phyloP scores from a whole-genome alignment of 2,888 invertebrate genomes.

The Nephrotoma appendiculata region DNA sequence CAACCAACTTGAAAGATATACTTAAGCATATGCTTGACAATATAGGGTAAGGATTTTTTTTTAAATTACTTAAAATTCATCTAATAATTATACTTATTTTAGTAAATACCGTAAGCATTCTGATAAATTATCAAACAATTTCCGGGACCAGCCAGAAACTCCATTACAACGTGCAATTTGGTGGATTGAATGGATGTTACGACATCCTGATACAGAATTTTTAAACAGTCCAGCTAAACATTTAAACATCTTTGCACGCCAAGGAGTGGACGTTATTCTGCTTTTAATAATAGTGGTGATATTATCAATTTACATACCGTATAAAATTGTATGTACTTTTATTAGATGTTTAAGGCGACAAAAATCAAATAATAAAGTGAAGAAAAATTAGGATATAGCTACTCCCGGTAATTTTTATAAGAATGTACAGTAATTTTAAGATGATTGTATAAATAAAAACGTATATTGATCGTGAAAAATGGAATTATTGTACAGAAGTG shows the following conservation, averaged over 20 bases:
- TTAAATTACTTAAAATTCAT: background rate
- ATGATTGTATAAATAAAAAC: too few relatives aligned
- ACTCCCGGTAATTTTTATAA: background rate
- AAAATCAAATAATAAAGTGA: background rate
- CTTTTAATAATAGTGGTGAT: background rate
- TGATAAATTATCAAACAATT: background rate
- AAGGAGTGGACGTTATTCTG: background rate
- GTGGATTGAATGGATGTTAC: slow-evolving; percentile 8
- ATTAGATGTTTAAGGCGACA: background rate
- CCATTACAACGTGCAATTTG: slow-evolving; percentile 8
- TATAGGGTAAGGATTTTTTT: background rate
- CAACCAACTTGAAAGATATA: background rate
- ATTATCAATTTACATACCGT: background rate
- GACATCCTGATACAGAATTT: slow-evolving; percentile 3
- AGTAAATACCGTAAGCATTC: slow-evolving; percentile 2
- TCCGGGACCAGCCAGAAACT: slow-evolving; percentile 8
- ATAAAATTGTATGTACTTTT: background rate
- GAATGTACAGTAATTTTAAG: too few relatives aligned
- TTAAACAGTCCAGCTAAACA: background rate
- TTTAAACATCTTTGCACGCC: background rate
- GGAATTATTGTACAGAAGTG: too few relatives aligned
- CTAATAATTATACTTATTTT: background rate
- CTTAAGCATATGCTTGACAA: background rate
- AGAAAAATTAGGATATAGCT: background rate
- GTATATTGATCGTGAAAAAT: too few relatives aligned